phyloP scores from a whole-genome alignment of 2,888 invertebrate species.

The Rhyacophila evoluta region DNA sequence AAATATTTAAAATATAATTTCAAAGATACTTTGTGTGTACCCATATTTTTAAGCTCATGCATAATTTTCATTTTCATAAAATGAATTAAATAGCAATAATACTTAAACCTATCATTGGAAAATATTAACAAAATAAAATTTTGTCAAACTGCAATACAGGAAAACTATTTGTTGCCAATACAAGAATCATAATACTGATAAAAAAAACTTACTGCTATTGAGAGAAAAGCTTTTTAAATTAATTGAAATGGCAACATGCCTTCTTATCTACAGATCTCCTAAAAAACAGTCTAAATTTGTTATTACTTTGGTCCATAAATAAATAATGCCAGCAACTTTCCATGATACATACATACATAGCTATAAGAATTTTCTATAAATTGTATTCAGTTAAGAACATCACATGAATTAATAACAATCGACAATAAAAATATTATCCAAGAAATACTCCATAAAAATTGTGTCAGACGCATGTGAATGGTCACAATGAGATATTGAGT shows the following conservation, averaged over 20 bases:
- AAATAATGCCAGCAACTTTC: background rate
- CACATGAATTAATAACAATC: too few species aligned
- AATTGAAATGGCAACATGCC: background rate
- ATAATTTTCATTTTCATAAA: background rate
- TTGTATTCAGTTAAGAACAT: background rate
- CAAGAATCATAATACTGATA: background rate
- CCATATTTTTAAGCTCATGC: background rate
- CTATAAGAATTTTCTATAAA: background rate
- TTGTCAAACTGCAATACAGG: background rate
- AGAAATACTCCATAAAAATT: too few species aligned
- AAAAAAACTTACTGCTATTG: background rate
- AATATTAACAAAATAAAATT: background rate
- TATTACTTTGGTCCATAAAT: slow-evolving; percentile 22
- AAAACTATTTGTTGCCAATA: background rate
- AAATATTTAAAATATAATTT: background rate
- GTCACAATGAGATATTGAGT: too few species aligned
- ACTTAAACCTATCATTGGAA: background rate
- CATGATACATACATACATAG: too few species aligned
- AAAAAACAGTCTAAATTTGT: background rate
- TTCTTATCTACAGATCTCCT: background rate
- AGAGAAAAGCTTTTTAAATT: background rate
- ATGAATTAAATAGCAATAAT: background rate
- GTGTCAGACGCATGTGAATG: too few species aligned
- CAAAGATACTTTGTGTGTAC: too few species aligned
- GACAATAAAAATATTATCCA: too few species aligned